Percentiles rank a stretch among this genome's conserved stretches.
Evolutionary conservation across 1,140 invertebrate genomes (phyloP).

Genomic region (Musca vetustissima): DNA sequence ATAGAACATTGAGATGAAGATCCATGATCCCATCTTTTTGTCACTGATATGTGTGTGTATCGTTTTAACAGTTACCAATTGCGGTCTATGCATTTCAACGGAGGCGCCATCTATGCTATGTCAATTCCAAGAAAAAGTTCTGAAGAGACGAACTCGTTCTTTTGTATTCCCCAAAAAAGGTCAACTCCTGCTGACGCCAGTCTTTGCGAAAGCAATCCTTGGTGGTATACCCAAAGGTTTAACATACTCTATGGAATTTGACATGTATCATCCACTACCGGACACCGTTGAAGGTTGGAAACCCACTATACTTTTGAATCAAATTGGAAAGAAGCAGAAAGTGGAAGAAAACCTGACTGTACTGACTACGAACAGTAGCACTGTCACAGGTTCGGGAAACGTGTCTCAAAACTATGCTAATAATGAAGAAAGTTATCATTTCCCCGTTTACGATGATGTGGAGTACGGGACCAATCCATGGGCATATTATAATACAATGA

Average conservation of each 20-base stretch:
- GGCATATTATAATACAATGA: background rate
- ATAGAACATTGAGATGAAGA: too few relatives aligned
- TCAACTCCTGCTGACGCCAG: background rate
- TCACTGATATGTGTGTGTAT: too few relatives aligned
- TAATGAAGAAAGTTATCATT: background rate
- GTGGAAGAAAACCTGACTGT: too few relatives aligned
- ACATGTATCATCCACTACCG: slow-evolving; percentile 1
- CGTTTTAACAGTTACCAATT: too few relatives aligned
- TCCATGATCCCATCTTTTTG: too few relatives aligned
- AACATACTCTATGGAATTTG: background rate
- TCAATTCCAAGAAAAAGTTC: background rate
- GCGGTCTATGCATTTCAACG: background rate
- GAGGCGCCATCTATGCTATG: background rate
- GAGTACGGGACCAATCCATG: background rate
- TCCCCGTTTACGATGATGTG: background rate
- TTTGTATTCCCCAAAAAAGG: background rate
- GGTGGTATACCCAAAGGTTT: background rate
- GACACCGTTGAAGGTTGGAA: background rate
- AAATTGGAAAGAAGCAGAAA: background rate
- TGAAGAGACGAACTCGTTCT: background rate
- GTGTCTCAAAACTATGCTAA: too few relatives aligned
- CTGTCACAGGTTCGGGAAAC: too few relatives aligned
- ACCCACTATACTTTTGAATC: background rate
- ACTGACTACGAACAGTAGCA: too few relatives aligned
- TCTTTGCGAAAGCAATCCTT: background rate